Base-by-base conservation (phyloP, 2,113 vertebrate species). In the Atlantisia rogersi region DNA sequence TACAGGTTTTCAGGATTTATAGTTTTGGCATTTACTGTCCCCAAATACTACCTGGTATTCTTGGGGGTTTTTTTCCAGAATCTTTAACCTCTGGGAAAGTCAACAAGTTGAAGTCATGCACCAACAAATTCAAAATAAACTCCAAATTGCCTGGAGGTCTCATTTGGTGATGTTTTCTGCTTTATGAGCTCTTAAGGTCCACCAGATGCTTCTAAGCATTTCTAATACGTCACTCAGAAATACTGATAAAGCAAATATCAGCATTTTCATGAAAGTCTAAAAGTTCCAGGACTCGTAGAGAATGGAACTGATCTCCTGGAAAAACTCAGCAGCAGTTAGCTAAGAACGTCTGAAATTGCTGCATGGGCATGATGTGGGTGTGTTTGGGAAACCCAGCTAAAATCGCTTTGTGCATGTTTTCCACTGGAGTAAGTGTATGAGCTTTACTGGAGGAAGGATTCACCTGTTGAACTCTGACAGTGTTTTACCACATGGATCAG, bases 301-400 rank as follows among this genome's bases (percentile, higher is more conserved):
- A 6, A 8, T 16, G 44, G 48, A 3, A 7, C n/a, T 31, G n/a
- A 44, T 37, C 60, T 32, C 35, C 7, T 1, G 32, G 48, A 28
- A 86, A 52, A 39, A 42, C 24, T 74, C 12, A 19, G 67, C 39
- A 63, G 29, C 40, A 63, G 71, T 25, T 48, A 70, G 37, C 31
- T 24, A 17, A 63, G n/a, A 46, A 77, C 80, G 67, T 32, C 5
- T 50, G 56, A n/a, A 58, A 15, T 15, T n/a, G 39, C 39, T 8
- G 11, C 46, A 3, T 5, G 22, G 42, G 11, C 53, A 5, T 26
- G 15, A 13, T 5, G 8, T 18, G n/a, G 28, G 59, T 2, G 0
- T 42, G 5, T 44, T 56, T 74, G 24, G 48, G 26, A 69, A 56
- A 80, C 56, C 13, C 26, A 26, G 39, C 5, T 59, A 22, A 31